Percentiles rank a stretch among this genome's conserved stretches.
phyloP scores from a whole-genome alignment of 2,888 invertebrate species.

The Melanotus villosus region DNA sequence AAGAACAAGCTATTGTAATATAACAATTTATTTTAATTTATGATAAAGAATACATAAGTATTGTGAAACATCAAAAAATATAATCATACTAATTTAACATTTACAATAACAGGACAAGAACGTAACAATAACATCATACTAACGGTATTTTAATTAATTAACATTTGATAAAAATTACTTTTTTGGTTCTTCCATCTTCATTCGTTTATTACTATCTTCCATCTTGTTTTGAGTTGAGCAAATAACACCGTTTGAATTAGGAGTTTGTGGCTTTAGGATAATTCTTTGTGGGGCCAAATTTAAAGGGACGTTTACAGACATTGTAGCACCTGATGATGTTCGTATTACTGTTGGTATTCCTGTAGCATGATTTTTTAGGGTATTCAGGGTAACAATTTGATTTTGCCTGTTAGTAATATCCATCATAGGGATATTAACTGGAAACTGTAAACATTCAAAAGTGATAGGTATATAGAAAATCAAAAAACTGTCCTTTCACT shows the following conservation, averaged over 20 bases:
- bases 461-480: too few relatives aligned
- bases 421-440: conserved; percentile 26
- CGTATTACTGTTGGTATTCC: conserved; percentile 29
- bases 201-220: conserved; percentile 18
- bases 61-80: too few relatives aligned
- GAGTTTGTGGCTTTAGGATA: conserved; percentile 35
- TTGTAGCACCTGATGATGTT: conserved; percentile 25
- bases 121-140: too few relatives aligned
- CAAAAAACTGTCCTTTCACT: background rate
- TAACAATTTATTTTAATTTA: too few relatives aligned
- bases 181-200: background rate
- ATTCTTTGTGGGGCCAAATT: conserved; percentile 39
- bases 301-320: conserved; percentile 26
- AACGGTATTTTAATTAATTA: too few relatives aligned
- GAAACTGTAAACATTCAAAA: conserved; percentile 16
- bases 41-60: too few relatives aligned
- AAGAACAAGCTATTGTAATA: too few relatives aligned
- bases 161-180: background rate
- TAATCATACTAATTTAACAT: too few relatives aligned
- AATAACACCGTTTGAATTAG: background rate
- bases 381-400: conserved; percentile 22
- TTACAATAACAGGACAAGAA: too few relatives aligned
- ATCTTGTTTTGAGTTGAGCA: conserved; percentile 10
- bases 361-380: conserved; percentile 9
- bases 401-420: conserved; percentile 33